phyloP scores from a whole-genome alignment of 2,888 invertebrate species.

The Ochropacha duplaris region DNA sequence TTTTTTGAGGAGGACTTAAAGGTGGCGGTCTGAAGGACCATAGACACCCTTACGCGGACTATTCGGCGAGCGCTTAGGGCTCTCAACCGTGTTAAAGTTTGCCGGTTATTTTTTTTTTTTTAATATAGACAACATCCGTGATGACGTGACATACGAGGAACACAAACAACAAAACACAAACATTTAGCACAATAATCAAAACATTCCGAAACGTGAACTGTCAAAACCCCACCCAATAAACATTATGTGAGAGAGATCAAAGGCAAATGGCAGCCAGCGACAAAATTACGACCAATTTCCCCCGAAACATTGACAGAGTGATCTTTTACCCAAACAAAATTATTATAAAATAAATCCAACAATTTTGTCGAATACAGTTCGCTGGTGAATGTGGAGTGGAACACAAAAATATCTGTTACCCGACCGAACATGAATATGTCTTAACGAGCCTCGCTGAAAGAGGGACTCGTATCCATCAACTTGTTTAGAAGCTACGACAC shows the following conservation, averaged over 20 bases:
- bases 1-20: no score
- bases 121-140: no score
- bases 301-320: not conserved
- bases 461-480: constrained; percentile 46
- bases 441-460: constrained; percentile 72
- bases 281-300: constrained; percentile 1
- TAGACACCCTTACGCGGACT: no score
- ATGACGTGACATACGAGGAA: no score
- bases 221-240: not conserved
- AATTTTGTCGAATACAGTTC: not conserved
- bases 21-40: no score
- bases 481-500: constrained; percentile 38
- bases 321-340: constrained; percentile 5
- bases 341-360: constrained; percentile 7
- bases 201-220: not conserved
- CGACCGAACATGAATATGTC: constrained; percentile 71
- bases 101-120: no score
- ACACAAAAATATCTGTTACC: constrained; percentile 70
- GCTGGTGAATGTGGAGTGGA: constrained; percentile 18
- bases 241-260: not conserved
- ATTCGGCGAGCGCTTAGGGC: no score
- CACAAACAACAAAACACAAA: not conserved
- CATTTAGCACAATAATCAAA: not conserved
- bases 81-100: no score
- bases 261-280: not conserved